phyloP scores from a whole-genome alignment of 2,888 invertebrate species.

The Creontiades dilutus region DNA sequence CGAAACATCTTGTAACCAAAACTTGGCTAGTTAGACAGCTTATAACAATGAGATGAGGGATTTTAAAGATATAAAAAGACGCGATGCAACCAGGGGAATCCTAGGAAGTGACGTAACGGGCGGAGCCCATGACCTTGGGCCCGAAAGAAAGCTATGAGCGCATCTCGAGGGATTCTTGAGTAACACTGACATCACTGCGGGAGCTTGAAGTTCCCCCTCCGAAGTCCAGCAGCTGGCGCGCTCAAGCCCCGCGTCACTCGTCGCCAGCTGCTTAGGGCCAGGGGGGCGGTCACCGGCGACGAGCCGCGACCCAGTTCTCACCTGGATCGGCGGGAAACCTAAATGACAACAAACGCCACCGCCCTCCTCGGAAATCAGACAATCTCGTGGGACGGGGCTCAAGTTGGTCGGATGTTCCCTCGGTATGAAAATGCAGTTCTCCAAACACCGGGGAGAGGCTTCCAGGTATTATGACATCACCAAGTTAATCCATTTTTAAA shows the following conservation, averaged over 20 bases:
- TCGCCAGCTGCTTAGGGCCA: neutral
- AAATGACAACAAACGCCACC: neutral
- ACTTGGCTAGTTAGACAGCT: too few species aligned
- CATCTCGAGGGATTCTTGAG: conserved; percentile 33
- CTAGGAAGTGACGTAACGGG: conserved; percentile 24
- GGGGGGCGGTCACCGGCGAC: neutral
- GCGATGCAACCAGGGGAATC: conserved; percentile 12
- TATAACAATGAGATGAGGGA: neutral
- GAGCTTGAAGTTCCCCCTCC: neutral
- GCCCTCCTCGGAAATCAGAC: too few species aligned
- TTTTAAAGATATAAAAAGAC: neutral
- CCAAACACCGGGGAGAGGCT: too few species aligned
- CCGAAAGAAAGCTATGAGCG: conserved; percentile 50
- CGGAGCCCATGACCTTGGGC: conserved; percentile 50
- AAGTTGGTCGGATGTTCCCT: too few species aligned
- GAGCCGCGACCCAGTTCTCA: neutral
- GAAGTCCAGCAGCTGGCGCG: neutral
- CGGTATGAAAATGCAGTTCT: too few species aligned
- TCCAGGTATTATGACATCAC: too few species aligned
- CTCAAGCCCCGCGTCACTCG: neutral
- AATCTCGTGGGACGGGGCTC: too few species aligned
- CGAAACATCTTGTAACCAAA: too few species aligned
- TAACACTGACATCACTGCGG: conserved; percentile 2
- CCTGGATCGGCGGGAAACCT: neutral
- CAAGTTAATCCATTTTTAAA: too few species aligned